A percentile compares a stretch with the other conserved stretches of the same genome.
phyloP scores from a whole-genome alignment of 2,113 vertebrate genomes.

The Gallinago paraguaiae region DNA sequence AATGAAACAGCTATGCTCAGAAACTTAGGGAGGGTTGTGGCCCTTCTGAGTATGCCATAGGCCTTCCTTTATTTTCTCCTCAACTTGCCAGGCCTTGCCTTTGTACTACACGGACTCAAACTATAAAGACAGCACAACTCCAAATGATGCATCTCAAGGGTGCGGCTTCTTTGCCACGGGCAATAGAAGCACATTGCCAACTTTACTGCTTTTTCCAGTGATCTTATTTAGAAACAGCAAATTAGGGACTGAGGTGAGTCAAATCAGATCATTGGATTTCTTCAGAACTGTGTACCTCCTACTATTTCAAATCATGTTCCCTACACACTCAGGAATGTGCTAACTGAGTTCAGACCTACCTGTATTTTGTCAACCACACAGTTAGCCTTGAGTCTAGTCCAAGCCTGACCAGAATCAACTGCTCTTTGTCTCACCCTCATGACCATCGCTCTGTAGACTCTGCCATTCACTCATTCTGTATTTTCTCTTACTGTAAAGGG shows the following conservation, averaged over 20 bases:
- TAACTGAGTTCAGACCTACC: not conserved
- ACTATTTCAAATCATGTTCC: not conserved
- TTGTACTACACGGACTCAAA: not conserved
- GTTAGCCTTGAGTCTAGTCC: not conserved
- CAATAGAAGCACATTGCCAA: not conserved
- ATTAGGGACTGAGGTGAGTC: not conserved
- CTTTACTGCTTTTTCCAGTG: not conserved
- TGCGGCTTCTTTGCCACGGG: not conserved
- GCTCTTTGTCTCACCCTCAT: not conserved
- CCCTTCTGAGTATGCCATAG: not conserved
- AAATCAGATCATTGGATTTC: not conserved
- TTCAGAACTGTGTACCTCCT: not conserved
- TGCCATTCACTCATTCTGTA: slow-evolving; percentile 30
- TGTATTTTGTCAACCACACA: not conserved
- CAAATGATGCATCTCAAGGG: not conserved
- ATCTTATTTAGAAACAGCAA: not conserved
- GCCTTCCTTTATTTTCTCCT: not conserved
- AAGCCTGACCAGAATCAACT: not conserved
- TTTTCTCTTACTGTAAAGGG: not conserved
- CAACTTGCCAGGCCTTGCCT: not conserved
- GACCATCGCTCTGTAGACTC: not conserved
- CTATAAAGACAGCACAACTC: not conserved
- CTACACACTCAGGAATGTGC: not conserved
- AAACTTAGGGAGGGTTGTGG: not conserved
- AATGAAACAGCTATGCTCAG: not conserved